Percentiles rank a stretch among this genome's conserved stretches.
Conservation (phyloP, 2,888 invertebrate species). For the Anoncus sp. region DNA sequence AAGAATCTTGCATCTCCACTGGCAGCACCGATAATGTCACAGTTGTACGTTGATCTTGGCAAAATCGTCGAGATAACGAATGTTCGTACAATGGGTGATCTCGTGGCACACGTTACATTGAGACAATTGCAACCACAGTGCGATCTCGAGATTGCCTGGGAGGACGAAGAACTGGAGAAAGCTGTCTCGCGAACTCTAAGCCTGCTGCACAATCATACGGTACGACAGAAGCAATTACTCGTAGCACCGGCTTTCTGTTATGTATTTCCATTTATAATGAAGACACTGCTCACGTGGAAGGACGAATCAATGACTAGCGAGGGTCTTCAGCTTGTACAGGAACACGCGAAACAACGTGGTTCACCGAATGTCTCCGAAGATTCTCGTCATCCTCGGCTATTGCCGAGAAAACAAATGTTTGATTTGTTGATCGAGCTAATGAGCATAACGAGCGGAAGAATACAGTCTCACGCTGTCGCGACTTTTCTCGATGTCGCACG, state of each 20-base stretch:
- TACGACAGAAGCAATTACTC: conserved; percentile 83
- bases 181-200: conserved; percentile 88
- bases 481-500: conserved; percentile 92
- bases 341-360: conserved; percentile 89
- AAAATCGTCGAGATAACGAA: conserved; percentile 84
- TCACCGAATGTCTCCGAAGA: conserved; percentile 83
- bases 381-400: conserved; percentile 89
- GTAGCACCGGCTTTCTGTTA: conserved; percentile 93
- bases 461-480: conserved; percentile 91
- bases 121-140: conserved; percentile 91
- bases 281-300: conserved; percentile 84
- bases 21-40: conserved; percentile 88
- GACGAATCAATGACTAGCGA: conserved; percentile 86
- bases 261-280: conserved; percentile 90
- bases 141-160: conserved; percentile 91
- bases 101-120: conserved; percentile 90
- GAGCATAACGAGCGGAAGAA: conserved; percentile 87
- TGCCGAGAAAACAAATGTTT: conserved; percentile 94
- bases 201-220: conserved; percentile 85
- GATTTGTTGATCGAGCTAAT: conserved; percentile 91
- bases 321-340: conserved; percentile 88
- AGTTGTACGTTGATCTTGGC: conserved; percentile 87
- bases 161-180: conserved; percentile 87
- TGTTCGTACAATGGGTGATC: conserved; percentile 84
- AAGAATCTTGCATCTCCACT: conserved; percentile 90